phyloP scores from a whole-genome alignment of 2,113 vertebrate species.

The Apodemus sylvaticus region DNA sequence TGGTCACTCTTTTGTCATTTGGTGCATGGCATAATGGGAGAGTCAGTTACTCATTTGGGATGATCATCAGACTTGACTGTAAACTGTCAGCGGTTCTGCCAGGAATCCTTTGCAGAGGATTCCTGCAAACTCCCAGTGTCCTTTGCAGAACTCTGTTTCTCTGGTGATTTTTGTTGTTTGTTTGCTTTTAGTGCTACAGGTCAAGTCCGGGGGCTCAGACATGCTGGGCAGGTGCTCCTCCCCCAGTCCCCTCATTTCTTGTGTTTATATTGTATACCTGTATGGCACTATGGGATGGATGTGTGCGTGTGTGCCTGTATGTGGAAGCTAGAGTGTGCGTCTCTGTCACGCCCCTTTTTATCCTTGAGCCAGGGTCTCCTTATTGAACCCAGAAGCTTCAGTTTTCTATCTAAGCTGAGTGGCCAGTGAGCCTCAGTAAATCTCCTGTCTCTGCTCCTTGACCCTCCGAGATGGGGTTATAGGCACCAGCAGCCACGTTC shows the following conservation, averaged over 20 bases:
- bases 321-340: not conserved
- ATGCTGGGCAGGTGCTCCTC: not conserved
- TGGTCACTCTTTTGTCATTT: not conserved
- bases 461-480: not conserved
- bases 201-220: not conserved
- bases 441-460: not conserved
- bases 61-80: not conserved
- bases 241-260: not conserved
- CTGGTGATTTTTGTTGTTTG: not conserved
- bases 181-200: not conserved
- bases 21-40: not conserved
- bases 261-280: not conserved
- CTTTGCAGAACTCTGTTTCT: not conserved
- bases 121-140: not conserved
- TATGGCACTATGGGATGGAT: too few species aligned
- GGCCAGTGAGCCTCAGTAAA: not conserved
- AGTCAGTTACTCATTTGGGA: not conserved
- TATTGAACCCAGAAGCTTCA: too few species aligned
- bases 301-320: not conserved
- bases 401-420: not conserved
- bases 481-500: not conserved
- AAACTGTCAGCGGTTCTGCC: not conserved
- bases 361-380: not conserved
- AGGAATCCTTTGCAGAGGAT: too few species aligned
- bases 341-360: not conserved